Conservation (phyloP, 2,113 vertebrate species). For the Recurvirostra avosetta region DNA sequence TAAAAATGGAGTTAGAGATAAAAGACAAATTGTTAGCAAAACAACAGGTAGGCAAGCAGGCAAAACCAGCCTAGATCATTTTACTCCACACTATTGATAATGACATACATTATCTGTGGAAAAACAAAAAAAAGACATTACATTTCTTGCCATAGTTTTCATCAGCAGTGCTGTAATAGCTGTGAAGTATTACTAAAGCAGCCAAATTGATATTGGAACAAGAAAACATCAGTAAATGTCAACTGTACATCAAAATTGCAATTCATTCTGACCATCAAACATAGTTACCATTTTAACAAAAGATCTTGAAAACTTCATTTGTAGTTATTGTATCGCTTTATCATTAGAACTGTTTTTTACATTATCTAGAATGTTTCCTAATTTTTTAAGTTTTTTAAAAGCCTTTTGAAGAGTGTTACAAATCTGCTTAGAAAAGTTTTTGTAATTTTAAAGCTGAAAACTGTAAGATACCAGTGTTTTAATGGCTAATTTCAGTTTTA, state of each 20-base stretch:
- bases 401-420: neutral
- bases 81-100: neutral
- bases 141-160: neutral
- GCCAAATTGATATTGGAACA: neutral
- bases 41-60: constrained; percentile 72
- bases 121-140: neutral
- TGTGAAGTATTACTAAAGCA: neutral
- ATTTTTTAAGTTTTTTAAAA: neutral
- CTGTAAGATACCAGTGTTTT: neutral
- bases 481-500: neutral
- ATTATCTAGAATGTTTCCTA: neutral
- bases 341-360: neutral
- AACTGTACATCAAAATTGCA: neutral
- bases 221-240: neutral
- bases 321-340: neutral
- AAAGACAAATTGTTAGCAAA: constrained; percentile 73
- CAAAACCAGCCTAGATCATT: neutral
- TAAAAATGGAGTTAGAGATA: constrained; percentile 76
- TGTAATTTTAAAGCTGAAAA: neutral
- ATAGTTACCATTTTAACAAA: neutral
- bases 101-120: neutral
- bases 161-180: neutral
- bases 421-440: neutral
- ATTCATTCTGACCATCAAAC: neutral
- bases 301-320: neutral